These are phyloP conservation scores for Lasioglossum albipes DNA, from an alignment of 1,140 invertebrate species.

Conservation along the genomic window DNA sequence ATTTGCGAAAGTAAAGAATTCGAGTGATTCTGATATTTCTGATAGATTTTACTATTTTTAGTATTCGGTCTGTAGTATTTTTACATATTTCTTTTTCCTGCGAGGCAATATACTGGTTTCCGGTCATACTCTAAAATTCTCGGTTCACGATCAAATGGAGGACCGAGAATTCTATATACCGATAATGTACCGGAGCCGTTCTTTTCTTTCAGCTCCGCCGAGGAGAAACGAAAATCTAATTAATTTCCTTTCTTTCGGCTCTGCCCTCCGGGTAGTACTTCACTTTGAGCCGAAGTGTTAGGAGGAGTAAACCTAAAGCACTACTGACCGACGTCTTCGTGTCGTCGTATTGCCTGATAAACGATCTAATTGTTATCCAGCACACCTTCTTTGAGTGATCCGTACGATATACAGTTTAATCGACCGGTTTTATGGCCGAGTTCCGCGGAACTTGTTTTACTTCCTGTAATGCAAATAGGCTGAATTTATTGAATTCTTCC, in stretches of 20 bases:
- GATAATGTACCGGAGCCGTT: slow-evolving; percentile 8
- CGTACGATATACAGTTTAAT: slow-evolving; percentile 1
- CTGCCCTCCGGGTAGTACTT: not conserved
- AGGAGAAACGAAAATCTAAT: slow-evolving; percentile 22
- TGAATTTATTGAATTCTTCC: not conserved
- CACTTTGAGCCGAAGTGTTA: slow-evolving; percentile 23
- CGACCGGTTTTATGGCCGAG: not conserved
- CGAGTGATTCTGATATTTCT: too few species aligned
- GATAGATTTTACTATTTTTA: too few species aligned
- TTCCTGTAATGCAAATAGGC: not conserved
- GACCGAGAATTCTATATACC: slow-evolving; percentile 11
- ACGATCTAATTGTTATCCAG: not conserved
- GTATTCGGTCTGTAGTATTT: too few species aligned
- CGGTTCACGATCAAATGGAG: slow-evolving; percentile 3
- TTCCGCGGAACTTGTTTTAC: not conserved
- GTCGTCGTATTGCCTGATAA: not conserved
- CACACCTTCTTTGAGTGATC: not conserved
- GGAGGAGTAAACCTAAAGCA: slow-evolving; percentile 6
- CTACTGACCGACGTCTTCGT: not conserved
- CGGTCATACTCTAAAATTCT: slow-evolving; percentile 8
- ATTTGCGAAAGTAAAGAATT: too few species aligned
- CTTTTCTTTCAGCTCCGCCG: slow-evolving; percentile 2
- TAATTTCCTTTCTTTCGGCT: slow-evolving; percentile 14
- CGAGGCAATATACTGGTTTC: slow-evolving; percentile 2
- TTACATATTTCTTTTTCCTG: not conserved